Base-by-base conservation (phyloP, 2,888 invertebrate genomes). In the Drosophila flavopinicola region DNA sequence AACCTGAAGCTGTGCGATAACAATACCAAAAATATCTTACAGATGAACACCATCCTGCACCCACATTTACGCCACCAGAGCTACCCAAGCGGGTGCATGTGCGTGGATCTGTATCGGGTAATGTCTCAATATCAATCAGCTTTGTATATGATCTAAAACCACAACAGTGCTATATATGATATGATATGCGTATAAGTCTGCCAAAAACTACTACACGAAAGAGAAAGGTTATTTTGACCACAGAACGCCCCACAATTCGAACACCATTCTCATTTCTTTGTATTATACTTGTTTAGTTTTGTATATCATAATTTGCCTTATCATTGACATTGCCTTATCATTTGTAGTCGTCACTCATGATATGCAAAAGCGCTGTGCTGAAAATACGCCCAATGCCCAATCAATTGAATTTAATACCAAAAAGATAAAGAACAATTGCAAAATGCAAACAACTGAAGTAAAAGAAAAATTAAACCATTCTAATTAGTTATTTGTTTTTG, bases 1-100 rank as follows among this genome's bases (percentile, higher is more conserved):
- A 73, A 58, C 35, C 53, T 68, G 61, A 85, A 93, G 93, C 93
- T 93, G 93, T 94, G 94, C 83, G 85, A 87, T 90, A 88, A 80
- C 80, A 70, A 80, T 66, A 76, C 64, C 76, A 75, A 77, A 87
- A 89, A 89, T 90, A 88, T 94, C 94, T 96, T 96, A 94, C 96
- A 97, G 97, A 97, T 96, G 97, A 97, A 94, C 96, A 96, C 95
- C 96, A 96, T 94, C 96, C 96, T 95, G 96, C 97, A 94, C 97
- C 97, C 93, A 97, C 97, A 94, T 97, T 97, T 94, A 98, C 97
- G 94, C 97, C 97, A 94, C 97, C 97, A 94, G 97, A 97, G 96
- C 96, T 98, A 94, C 97, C 97, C 94, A 98, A 98, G 96, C 96
- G 97, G 95, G 96, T 97, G 95, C 97, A 97, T 95, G 95, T 97